Evolutionary conservation across 2,888 invertebrate species (phyloP).

Genomic region (Opisthograptis luteolata): DNA sequence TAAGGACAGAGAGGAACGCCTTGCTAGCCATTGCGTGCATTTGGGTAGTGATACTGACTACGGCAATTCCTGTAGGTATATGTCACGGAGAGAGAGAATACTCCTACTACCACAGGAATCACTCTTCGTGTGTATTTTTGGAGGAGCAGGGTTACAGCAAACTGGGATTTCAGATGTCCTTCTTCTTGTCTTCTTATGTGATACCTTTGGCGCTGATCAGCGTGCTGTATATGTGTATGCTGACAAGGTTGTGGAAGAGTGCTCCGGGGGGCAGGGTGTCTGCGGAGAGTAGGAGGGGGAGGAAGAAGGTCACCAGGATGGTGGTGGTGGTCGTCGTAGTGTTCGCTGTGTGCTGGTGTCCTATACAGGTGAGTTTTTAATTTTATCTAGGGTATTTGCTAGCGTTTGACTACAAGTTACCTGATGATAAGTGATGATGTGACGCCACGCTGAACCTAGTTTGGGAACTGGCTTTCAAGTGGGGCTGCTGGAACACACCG

Average conservation of each 20-base stretch:
- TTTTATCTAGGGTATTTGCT: neutral
- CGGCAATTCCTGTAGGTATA: constrained; percentile 90
- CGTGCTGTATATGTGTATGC: constrained; percentile 94
- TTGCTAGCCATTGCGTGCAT: constrained; percentile 89
- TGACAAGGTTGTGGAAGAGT: constrained; percentile 93
- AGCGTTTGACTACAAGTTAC: too few relatives aligned
- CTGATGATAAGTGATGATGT: neutral
- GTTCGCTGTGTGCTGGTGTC: constrained; percentile 97
- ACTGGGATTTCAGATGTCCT: constrained; percentile 89
- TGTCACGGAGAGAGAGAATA: constrained; percentile 90
- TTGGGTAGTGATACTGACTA: constrained; percentile 92
- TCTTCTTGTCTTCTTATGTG: constrained; percentile 95
- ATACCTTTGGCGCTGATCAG: constrained; percentile 94
- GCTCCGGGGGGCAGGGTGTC: constrained; percentile 92
- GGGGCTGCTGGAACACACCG: too few relatives aligned
- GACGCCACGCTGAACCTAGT: neutral
- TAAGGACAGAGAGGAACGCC: constrained; percentile 93
- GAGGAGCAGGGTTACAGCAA: constrained; percentile 86
- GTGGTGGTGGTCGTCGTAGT: constrained; percentile 96
- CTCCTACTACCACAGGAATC: constrained; percentile 85
- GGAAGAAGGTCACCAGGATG: constrained; percentile 95
- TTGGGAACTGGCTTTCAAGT: too few relatives aligned
- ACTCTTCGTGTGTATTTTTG: constrained; percentile 88
- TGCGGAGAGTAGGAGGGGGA: constrained; percentile 92
- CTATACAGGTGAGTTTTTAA: constrained; percentile 89